Evolutionary conservation across 1,140 invertebrate genomes (phyloP), one percentile per base, ranked within the genome.

Genomic region (Cardiocondyla obscurior): DNA sequence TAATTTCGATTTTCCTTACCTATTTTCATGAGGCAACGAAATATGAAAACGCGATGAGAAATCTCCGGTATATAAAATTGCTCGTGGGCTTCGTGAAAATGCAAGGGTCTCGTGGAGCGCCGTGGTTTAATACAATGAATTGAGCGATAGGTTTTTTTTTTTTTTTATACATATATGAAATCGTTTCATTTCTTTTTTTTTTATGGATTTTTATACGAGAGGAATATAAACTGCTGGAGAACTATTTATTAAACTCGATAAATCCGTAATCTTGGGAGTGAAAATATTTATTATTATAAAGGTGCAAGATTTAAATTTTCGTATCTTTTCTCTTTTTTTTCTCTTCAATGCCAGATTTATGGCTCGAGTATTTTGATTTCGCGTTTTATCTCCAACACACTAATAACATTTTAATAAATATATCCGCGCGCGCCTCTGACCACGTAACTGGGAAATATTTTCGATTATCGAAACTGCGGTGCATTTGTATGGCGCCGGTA

Each of bases 1-100:
- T 85, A 88, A 87, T 84, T 87, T 74, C 51, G 74, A 88, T 87
- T 82, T 81, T 28, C 19, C 51, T 33, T 73, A 64, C 49, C 19
- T 5, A 55, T 53, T 72, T 55, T 49, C 51, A 14, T 10, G 2
- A 36, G 16, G 39, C 10, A 46, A 25, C 8, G 36, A 39, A 30
- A 42, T 58, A 58, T 5, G 16, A 81, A 85, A 76, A 46, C 62
- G n/a, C 42, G 0, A 62, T 28, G 65, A 22, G 49, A 82, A 77
- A 49, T 60, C 22, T 73, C 6, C 1, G 25, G 22, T 30, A 53
- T 67, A 79, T 12, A 53, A n/a, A 65, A 74, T 76, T 53, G 30
- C 25, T 42, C 8, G 39, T 33, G 51, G n/a, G 28, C 36, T 46
- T 28, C 16, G 22, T 25, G 44, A 28, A 51, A 62, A 55, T 58